A percentile compares a stretch with the other conserved stretches of the same genome.
These are phyloP conservation scores for Condylostylus longicornis DNA, from an alignment of 1,140 invertebrate species.

Conservation along the genomic window DNA sequence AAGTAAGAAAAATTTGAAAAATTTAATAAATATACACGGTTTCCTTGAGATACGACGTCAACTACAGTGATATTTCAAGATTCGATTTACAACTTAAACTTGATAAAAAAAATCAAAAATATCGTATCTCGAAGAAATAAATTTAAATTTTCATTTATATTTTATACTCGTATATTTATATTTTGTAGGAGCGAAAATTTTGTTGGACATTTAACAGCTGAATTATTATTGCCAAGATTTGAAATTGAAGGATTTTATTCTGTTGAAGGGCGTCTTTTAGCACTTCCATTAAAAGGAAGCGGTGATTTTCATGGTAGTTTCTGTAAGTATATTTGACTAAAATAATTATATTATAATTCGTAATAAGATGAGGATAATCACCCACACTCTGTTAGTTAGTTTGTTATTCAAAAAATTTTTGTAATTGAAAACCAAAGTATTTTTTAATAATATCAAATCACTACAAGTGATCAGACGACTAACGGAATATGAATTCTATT, in stretches of 20 bases:
- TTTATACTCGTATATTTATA: too few relatives aligned
- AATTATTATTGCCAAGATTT: slow-evolving; percentile 39
- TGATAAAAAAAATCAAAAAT: too few relatives aligned
- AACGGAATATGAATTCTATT: too few relatives aligned
- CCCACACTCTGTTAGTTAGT: too few relatives aligned
- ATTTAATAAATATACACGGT: not conserved
- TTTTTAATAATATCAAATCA: too few relatives aligned
- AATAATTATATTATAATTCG: not conserved
- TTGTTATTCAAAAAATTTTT: too few relatives aligned
- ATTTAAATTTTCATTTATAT: too few relatives aligned
- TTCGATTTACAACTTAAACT: too few relatives aligned
- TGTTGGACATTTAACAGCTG: slow-evolving; percentile 33
- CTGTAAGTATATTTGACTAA: slow-evolving; percentile 31
- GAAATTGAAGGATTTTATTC: slow-evolving; percentile 43
- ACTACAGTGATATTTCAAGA: too few relatives aligned
- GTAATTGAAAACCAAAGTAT: too few relatives aligned
- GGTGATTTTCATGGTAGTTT: slow-evolving; percentile 46
- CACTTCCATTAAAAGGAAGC: slow-evolving; percentile 43
- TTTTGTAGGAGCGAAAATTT: slow-evolving; percentile 36
- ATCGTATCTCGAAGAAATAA: too few relatives aligned
- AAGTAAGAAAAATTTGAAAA: slow-evolving; percentile 31
- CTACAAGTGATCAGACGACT: too few relatives aligned
- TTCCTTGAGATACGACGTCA: slow-evolving; percentile 14
- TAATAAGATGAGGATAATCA: not conserved
- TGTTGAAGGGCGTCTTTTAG: slow-evolving; percentile 42